phyloP scores from a whole-genome alignment of 2,888 invertebrate genomes.

The Petrolisthes cinctipes region DNA sequence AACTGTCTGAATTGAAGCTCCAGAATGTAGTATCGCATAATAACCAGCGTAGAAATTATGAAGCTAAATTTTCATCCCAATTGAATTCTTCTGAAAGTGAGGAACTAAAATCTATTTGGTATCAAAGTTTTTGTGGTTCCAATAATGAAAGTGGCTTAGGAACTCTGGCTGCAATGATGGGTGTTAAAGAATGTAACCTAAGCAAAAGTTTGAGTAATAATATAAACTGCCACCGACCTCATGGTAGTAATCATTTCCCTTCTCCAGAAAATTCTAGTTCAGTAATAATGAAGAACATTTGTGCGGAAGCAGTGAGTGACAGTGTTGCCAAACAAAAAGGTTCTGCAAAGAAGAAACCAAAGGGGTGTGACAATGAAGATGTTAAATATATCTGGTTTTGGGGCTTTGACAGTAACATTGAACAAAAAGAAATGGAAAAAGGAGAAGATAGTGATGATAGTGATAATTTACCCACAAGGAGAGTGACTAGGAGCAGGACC shows the following conservation, averaged over 20 bases:
- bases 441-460: neutral
- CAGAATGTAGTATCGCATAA: constrained; percentile 1
- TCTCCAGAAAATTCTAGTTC: constrained; percentile 43
- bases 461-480: neutral
- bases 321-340: constrained; percentile 39
- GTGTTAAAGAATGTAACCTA: constrained; percentile 24
- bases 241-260: neutral
- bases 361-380: constrained; percentile 56
- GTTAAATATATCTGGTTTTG: constrained; percentile 64
- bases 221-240: neutral
- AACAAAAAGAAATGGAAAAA: constrained; percentile 36
- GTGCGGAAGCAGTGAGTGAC: constrained; percentile 46
- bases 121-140: constrained; percentile 57
- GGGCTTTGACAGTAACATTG: constrained; percentile 61
- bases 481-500: constrained; percentile 45
- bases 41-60: neutral
- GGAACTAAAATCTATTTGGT: constrained; percentile 59
- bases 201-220: neutral
- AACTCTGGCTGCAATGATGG: constrained; percentile 25
- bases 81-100: constrained; percentile 41
- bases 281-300: constrained; percentile 46
- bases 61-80: constrained; percentile 19
- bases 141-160: constrained; percentile 29
- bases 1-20: constrained; percentile 6
- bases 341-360: constrained; percentile 41